phyloP scores from a whole-genome alignment of 2,797 vertebrate genomes.

The Atherinosoma microstoma region DNA sequence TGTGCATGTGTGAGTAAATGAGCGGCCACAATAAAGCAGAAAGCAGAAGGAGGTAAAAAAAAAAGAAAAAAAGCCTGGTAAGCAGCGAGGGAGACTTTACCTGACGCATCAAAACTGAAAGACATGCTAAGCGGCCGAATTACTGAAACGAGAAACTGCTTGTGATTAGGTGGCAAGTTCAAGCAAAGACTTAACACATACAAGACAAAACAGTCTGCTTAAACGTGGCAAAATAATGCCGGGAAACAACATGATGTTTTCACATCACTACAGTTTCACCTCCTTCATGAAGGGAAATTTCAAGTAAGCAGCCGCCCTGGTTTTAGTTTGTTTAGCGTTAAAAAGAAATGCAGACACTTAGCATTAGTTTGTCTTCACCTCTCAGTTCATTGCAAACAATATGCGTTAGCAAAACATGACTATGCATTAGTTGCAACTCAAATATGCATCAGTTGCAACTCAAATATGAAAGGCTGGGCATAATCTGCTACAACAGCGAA shows the following conservation, averaged over 20 bases:
- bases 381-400: conserved; percentile 44
- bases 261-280: conserved; percentile 21
- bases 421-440: conserved; percentile 49
- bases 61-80: conserved; percentile 79
- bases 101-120: conserved; percentile 99
- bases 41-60: conserved; percentile 56
- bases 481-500: conserved; percentile 37
- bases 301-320: conserved; percentile 6
- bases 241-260: conserved; percentile 13
- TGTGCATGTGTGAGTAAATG: conserved; percentile 43
- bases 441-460: conserved; percentile 53
- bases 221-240: conserved; percentile 19
- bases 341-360: conserved; percentile 63
- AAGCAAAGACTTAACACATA: conserved; percentile 35
- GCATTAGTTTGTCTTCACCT: conserved; percentile 34
- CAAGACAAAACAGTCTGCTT: conserved; percentile 20
- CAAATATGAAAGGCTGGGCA: conserved; percentile 42
- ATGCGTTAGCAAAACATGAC: conserved; percentile 44
- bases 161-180: conserved; percentile 39
- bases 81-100: conserved; percentile 87
- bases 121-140: conserved; percentile 97
- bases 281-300: conserved; percentile 16
- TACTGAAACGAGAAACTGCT: conserved; percentile 90
- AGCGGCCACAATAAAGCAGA: conserved; percentile 75
- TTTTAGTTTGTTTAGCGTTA: conserved; percentile 26